Conservation (phyloP, 2,113 vertebrate species). For the Nannospalax galili region DNA sequence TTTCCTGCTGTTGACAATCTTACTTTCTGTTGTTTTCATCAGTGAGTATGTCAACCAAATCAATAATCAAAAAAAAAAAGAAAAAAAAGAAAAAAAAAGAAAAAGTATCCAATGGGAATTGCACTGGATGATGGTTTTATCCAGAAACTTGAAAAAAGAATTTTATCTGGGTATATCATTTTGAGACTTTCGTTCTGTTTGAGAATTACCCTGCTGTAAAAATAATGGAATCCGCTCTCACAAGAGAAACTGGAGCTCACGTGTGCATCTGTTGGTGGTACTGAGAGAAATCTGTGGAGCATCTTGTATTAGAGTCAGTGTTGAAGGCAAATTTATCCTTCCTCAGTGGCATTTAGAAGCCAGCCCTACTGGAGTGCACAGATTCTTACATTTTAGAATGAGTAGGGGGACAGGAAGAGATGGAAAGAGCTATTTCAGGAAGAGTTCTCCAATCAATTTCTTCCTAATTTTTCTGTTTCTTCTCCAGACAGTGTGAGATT, state of each 20-base stretch:
- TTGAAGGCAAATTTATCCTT: background rate
- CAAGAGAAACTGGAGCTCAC: background rate
- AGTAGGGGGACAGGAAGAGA: background rate
- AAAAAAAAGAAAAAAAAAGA: background rate
- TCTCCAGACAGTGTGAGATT: background rate
- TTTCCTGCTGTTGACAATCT: slow-evolving; percentile 52
- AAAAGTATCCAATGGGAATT: background rate
- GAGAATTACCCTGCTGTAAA: background rate
- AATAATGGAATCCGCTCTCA: background rate
- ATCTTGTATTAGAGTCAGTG: background rate
- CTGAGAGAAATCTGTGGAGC: background rate
- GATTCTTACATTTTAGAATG: background rate
- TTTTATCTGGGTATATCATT: background rate
- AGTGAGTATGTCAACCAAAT: slow-evolving; percentile 59
- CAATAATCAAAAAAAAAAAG: background rate
- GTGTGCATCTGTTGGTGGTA: background rate
- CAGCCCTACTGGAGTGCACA: background rate
- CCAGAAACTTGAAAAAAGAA: background rate
- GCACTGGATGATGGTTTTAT: background rate
- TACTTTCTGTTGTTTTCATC: slow-evolving; percentile 47
- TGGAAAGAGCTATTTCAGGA: background rate
- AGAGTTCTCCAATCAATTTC: background rate
- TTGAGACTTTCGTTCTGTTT: background rate
- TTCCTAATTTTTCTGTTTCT: slow-evolving; percentile 29
- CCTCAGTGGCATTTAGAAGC: background rate